A percentile compares a stretch with the other conserved stretches of the same genome.
Evolutionary conservation across 2,888 invertebrate species (phyloP).

Genomic region (Leptinotarsa juncta): DNA sequence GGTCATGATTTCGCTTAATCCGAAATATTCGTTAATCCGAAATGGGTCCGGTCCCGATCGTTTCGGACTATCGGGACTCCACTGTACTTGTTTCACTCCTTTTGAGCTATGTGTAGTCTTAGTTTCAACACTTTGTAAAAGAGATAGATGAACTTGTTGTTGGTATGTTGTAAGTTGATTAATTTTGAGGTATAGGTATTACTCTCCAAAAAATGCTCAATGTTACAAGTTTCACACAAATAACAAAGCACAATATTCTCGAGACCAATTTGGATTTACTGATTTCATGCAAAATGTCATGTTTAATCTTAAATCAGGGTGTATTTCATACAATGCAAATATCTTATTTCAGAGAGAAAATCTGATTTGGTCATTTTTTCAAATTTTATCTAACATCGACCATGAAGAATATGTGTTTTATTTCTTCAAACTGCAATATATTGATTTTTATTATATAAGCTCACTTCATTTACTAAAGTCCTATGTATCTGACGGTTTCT

Average conservation of each 20-base stretch:
- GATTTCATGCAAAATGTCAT: neutral
- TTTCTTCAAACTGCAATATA: too few relatives aligned
- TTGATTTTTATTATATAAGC: too few relatives aligned
- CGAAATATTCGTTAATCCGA: too few relatives aligned
- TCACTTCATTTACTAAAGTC: too few relatives aligned
- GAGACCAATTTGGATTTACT: neutral
- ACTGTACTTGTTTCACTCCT: too few relatives aligned
- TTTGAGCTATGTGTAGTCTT: too few relatives aligned
- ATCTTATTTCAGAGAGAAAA: neutral
- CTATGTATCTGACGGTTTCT: too few relatives aligned
- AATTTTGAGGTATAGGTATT: neutral
- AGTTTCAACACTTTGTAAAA: too few relatives aligned
- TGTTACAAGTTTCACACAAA: neutral
- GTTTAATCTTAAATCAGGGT: neutral
- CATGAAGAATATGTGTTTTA: neutral
- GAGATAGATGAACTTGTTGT: neutral
- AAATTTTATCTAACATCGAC: neutral
- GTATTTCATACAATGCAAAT: neutral
- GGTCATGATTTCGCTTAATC: too few relatives aligned
- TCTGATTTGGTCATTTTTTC: neutral
- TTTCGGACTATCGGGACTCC: too few relatives aligned
- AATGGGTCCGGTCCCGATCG: too few relatives aligned
- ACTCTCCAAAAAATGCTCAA: constrained; percentile 6
- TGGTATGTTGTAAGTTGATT: neutral
- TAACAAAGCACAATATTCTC: neutral